Conservation (phyloP, 2,797 vertebrate genomes). For the Spea hammondii region DNA sequence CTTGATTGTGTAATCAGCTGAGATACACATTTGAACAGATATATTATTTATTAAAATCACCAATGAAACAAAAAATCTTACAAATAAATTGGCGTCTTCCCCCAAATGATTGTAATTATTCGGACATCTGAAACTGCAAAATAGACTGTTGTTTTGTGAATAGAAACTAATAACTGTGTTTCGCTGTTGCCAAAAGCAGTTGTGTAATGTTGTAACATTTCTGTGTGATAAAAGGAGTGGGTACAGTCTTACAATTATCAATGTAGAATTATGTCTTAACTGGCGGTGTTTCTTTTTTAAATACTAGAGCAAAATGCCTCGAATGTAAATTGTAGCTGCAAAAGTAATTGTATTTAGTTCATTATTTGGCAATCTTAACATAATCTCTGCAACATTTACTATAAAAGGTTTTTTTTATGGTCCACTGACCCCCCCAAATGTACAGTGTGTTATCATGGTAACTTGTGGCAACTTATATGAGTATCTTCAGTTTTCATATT, state of each 20-base stretch:
- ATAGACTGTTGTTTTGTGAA: slow-evolving; percentile 29
- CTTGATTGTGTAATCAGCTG: slow-evolving; percentile 26
- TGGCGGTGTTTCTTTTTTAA: slow-evolving; percentile 30
- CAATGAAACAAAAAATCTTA: slow-evolving; percentile 29
- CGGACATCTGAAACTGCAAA: slow-evolving; percentile 32
- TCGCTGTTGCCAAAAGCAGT: slow-evolving; percentile 41
- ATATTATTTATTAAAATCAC: slow-evolving; percentile 36
- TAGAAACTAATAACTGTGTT: slow-evolving; percentile 31
- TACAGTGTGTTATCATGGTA: too few species aligned
- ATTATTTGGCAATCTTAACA: too few species aligned
- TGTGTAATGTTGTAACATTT: slow-evolving; percentile 40
- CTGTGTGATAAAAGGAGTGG: slow-evolving; percentile 33
- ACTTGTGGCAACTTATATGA: too few species aligned
- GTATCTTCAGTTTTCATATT: too few species aligned
- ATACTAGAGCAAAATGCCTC: slow-evolving; percentile 38
- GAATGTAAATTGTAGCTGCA: slow-evolving; percentile 48
- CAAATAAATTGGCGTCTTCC: slow-evolving; percentile 49
- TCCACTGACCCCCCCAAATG: too few species aligned
- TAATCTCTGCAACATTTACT: too few species aligned
- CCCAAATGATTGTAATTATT: slow-evolving; percentile 44
- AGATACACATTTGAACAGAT: slow-evolving; percentile 28
- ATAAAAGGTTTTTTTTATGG: too few species aligned
- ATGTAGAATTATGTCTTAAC: slow-evolving; percentile 42
- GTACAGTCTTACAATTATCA: slow-evolving; percentile 33
- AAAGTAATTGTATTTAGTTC: slow-evolving; percentile 12